Base-by-base conservation (phyloP, 2,113 vertebrate genomes). In the Cheilinus undulatus region DNA sequence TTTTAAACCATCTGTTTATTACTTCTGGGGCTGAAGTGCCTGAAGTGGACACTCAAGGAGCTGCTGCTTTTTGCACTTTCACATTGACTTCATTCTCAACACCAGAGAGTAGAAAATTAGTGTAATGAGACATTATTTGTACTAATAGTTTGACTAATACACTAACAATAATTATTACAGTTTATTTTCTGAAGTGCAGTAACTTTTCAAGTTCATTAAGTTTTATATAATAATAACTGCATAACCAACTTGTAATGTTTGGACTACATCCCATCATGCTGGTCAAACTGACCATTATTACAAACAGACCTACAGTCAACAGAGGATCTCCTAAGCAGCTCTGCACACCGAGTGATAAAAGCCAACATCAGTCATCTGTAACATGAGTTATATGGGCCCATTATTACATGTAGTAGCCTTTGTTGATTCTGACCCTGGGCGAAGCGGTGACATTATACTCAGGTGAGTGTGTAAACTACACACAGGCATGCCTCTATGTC, bases 381-480 rank as follows among this genome's bases (percentile, higher is more conserved):
- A 83, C 59, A 81, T 72, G 69, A 84, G 53, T 78, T 84, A 68
- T 77, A 69, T 54, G 52, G 52, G 51, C 26, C 78, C 63, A 80
- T 86, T 67, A 81, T 69, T 69, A 74, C 70, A 57, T 69, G 60
- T 63, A 54, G 66, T 65, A 69, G 64, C 45, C 50, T 58, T 69
- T 74, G 56, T 73, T 88, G 66, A 78, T 76, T 81, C 49, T 79
- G 66, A 84, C 60, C 45, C 64, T 34, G 68, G 61, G 68, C 17
- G 27, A 66, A 71, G 69, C 15, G 13, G 69, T 65, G 54, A 67
- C 77, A 87, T 76, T 66, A 75, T 64, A 69, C 76, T 84, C 71
- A 71, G 71, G 71, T 76, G 53, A 88, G 78, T 77, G 73, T 85
- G 71, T 76, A 73, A 72, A 43, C 78, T 61, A 70, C 70, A 84